A percentile compares a stretch with the other conserved stretches of the same genome.
Evolutionary conservation across 2,888 invertebrate genomes (phyloP).

Genomic region (Chalcis sispes): DNA sequence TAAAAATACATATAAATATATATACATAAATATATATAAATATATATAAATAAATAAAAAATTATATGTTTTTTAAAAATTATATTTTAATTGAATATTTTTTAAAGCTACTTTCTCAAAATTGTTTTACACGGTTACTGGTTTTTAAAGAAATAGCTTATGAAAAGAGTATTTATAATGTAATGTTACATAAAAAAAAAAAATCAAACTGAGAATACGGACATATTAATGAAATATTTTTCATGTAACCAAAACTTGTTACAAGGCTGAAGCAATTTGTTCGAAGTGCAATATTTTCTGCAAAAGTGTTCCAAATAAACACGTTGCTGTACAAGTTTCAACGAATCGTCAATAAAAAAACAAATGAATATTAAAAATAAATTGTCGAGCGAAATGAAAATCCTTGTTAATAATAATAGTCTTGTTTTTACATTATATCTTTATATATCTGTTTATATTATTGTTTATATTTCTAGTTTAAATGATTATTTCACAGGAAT

Average conservation of each 20-base stretch:
- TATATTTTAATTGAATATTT: conserved; percentile 47
- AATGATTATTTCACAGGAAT: conserved; percentile 19
- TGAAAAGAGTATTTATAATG: conserved; percentile 15
- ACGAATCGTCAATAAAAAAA: conserved; percentile 59
- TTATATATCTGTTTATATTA: not conserved
- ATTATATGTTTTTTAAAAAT: conserved; percentile 43
- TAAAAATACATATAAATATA: not conserved
- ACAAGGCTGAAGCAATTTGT: conserved; percentile 58
- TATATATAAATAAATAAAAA: conserved; percentile 23
- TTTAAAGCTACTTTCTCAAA: conserved; percentile 37
- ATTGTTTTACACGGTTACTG: conserved; percentile 18
- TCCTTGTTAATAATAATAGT: not conserved
- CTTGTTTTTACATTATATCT: not conserved
- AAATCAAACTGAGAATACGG: conserved; percentile 52
- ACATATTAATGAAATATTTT: conserved; percentile 53
- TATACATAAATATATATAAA: conserved; percentile 20
- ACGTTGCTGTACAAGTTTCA: conserved; percentile 60
- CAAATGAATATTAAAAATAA: conserved; percentile 35
- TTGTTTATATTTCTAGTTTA: not conserved
- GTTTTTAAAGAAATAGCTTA: conserved; percentile 29
- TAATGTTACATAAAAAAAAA: not conserved
- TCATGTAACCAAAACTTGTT: conserved; percentile 58
- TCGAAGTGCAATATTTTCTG: conserved; percentile 62
- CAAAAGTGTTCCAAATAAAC: conserved; percentile 54
- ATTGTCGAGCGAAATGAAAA: conserved; percentile 40